phyloP scores from a whole-genome alignment of 2,113 vertebrate genomes.

The Muntiacus muntjak region DNA sequence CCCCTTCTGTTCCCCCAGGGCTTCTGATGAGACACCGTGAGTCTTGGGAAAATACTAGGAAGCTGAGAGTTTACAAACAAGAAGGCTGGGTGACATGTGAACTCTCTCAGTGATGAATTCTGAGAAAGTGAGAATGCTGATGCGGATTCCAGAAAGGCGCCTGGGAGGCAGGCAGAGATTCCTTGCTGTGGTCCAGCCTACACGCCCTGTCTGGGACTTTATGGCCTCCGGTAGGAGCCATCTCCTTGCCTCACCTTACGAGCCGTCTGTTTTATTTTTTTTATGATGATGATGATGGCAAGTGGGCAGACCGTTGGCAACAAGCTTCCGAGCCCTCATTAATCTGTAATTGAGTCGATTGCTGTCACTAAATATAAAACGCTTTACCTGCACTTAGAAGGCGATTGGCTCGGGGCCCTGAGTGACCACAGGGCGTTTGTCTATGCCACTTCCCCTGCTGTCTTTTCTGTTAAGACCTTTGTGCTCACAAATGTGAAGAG shows the following conservation, averaged over 20 bases:
- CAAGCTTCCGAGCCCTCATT: slow-evolving; percentile 11
- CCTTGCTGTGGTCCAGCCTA: background rate
- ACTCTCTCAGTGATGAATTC: background rate
- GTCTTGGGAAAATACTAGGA: slow-evolving; percentile 67
- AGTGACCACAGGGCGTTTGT: slow-evolving; percentile 26
- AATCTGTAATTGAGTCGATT: slow-evolving; percentile 43
- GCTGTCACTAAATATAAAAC: slow-evolving; percentile 44
- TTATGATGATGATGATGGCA: slow-evolving; percentile 14
- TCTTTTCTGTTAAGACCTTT: slow-evolving; percentile 21
- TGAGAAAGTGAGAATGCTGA: slow-evolving; percentile 51
- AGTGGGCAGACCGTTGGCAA: slow-evolving; percentile 31
- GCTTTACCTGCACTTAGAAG: slow-evolving; percentile 37
- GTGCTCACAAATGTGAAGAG: background rate
- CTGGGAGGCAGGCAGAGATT: slow-evolving; percentile 68
- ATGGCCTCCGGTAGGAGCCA: background rate
- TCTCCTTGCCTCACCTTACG: slow-evolving; percentile 8
- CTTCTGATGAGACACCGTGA: background rate
- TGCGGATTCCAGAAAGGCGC: background rate
- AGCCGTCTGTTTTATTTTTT: background rate
- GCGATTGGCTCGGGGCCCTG: slow-evolving; percentile 1
- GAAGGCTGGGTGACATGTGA: slow-evolving; percentile 41
- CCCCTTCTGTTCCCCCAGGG: background rate
- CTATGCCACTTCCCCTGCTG: background rate
- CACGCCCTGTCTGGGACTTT: slow-evolving; percentile 25
- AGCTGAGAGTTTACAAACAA: slow-evolving; percentile 58